phyloP scores from a whole-genome alignment of 2,888 invertebrate genomes.

The Drosophila leonis region DNA sequence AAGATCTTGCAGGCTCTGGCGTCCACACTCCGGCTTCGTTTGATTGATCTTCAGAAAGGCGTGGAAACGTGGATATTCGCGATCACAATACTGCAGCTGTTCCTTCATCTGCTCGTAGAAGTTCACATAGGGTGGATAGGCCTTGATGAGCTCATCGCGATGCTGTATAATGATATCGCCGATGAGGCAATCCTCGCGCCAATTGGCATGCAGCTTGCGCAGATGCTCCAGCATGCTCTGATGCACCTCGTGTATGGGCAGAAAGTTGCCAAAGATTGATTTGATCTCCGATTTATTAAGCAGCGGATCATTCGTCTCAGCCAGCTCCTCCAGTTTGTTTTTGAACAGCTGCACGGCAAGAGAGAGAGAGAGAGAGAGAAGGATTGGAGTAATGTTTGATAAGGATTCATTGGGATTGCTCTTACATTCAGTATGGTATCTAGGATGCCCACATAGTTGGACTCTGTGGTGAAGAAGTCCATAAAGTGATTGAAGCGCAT shows the following conservation, averaged over 20 bases:
- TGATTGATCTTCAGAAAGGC: constrained; percentile 98
- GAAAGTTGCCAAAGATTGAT: constrained; percentile 97
- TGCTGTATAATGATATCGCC: constrained; percentile 95
- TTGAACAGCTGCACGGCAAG: constrained; percentile 92
- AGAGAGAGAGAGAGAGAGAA: background rate
- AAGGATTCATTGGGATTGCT: no score
- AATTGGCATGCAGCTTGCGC: constrained; percentile 86
- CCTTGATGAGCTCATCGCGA: constrained; percentile 94
- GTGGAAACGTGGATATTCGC: constrained; percentile 97
- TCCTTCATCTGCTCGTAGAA: constrained; percentile 99
- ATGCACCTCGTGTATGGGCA: constrained; percentile 97
- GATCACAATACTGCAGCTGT: constrained; percentile 95
- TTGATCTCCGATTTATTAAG: constrained; percentile 96
- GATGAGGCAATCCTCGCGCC: constrained; percentile 95
- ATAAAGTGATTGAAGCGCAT: constrained; percentile 87
- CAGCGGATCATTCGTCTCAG: constrained; percentile 91
- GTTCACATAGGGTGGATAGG: constrained; percentile 99
- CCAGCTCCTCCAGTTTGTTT: constrained; percentile 94
- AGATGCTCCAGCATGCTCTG: constrained; percentile 89
- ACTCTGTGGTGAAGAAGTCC: constrained; percentile 98
- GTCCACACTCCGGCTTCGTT: constrained; percentile 97
- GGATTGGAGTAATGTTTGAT: background rate
- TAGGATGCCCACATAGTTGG: constrained; percentile 98
- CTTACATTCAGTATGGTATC: constrained; percentile 95
- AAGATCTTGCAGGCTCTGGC: constrained; percentile 97